These are phyloP conservation scores for Mactromeris polynyma DNA, from an alignment of 2,888 invertebrate species.

Conservation along the genomic window DNA sequence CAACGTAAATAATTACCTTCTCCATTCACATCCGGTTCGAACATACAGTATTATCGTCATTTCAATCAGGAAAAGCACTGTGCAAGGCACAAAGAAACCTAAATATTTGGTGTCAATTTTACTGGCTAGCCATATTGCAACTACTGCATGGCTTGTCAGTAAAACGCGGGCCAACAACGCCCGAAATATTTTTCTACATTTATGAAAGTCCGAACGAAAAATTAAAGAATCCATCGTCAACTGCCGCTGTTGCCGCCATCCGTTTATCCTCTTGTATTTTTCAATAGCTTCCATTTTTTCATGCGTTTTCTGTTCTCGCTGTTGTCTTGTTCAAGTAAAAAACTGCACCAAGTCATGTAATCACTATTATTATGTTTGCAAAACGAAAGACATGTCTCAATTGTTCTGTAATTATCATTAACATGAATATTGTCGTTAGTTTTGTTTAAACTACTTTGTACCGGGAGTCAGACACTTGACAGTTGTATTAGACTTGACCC, in stretches of 20 bases:
- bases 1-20: conserved; percentile 15
- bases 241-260: background rate
- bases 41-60: conserved; percentile 53
- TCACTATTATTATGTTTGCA: background rate
- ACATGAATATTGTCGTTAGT: background rate
- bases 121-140: conserved; percentile 39
- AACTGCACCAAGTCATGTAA: no score
- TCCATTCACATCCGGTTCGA: conserved; percentile 57
- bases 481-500: background rate
- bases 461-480: background rate
- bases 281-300: background rate
- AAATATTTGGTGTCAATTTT: conserved; percentile 33
- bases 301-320: no score
- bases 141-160: conserved; percentile 32
- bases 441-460: background rate
- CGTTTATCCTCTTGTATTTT: background rate
- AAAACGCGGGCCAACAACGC: conserved; percentile 53
- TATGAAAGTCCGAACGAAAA: conserved; percentile 67
- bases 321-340: no score
- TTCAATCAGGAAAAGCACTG: conserved; percentile 46
- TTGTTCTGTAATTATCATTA: background rate
- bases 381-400: background rate
- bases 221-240: conserved; percentile 29
- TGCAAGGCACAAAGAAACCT: conserved; percentile 34
- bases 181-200: conserved; percentile 63